Conservation (phyloP, 2,113 vertebrate species). For the Motacilla tschutschensis region DNA sequence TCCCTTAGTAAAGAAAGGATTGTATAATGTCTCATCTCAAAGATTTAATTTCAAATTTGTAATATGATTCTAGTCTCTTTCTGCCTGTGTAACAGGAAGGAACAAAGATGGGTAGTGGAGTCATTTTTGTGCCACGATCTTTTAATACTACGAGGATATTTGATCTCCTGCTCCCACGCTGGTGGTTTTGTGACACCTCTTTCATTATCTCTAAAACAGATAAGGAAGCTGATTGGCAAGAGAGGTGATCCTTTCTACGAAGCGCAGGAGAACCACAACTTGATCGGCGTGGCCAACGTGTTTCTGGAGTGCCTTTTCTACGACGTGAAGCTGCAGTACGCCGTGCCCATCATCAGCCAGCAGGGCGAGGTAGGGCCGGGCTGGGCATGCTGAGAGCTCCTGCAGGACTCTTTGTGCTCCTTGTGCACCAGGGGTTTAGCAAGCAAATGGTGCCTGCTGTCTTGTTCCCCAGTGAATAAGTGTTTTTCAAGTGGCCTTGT, state of each 20-base stretch:
- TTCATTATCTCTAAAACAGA: conserved; percentile 60
- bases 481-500: not conserved
- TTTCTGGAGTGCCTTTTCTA: conserved; percentile 96
- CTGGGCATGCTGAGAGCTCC: accelerated
- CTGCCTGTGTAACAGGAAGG: not conserved
- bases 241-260: conserved; percentile 92
- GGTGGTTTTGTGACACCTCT: not conserved
- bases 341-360: conserved; percentile 97
- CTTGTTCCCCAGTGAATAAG: not conserved
- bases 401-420: not conserved
- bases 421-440: not conserved
- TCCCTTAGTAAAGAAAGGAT: not conserved
- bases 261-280: conserved; percentile 95
- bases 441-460: not conserved
- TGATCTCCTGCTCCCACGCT: accelerated
- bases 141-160: not conserved
- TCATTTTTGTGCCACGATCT: not conserved
- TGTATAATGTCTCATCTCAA: not conserved
- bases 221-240: conserved; percentile 77
- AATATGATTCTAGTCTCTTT: not conserved
- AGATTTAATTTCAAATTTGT: not conserved
- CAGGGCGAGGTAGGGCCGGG: conserved; percentile 86
- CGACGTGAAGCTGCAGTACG: conserved; percentile 93
- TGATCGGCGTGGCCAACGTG: conserved; percentile 94
- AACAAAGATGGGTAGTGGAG: not conserved